Evolutionary conservation across 2,888 invertebrate species (phyloP), one percentile per base, ranked within the genome.

Genomic region (Melieria crassipennis): DNA sequence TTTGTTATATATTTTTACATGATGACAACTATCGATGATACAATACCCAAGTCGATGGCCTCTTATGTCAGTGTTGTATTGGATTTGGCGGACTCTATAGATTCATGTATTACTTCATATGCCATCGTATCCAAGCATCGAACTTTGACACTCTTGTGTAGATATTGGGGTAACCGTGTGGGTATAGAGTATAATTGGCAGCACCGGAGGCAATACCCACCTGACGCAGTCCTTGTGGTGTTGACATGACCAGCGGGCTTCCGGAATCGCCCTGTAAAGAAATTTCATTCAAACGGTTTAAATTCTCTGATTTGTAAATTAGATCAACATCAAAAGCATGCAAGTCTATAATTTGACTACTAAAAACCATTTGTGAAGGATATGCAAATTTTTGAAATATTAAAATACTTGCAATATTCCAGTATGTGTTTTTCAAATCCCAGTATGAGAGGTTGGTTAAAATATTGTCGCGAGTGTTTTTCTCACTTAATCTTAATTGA

Each of bases 221-320:
- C 74, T 83, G 83, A 46, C 77, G 76, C 3, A 78, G 47, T 0
- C 77, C 80, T 7, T 75, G 78, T 10, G 77, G 72, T 4, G 77
- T 75, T 0, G 61, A 48, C 64, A 78, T 78, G 0, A 85, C 84
- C n/a, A 87, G 70, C 5, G 86, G 86, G 3, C 87, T 87, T 11
- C 87, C 87, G 48, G 87, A 87, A 73, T 87, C 87, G 57, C 87
- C 86, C 86, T 86, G 16, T 42, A 74, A 65, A 30, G 13, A 43
- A 45, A 9, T 43, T 55, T 11, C 45, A 42, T 61, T 13, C 30
- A 43, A 11, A 50, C 45, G 13, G 3, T 16, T 58, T 10, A 6
- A 48, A 11, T 3, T 16, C 16, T 16, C 1, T 16, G 16, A 16
- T 16, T 16, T 16, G 16, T 16, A 16, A 16, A 16, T 16, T 16